Evolutionary conservation across 2,888 invertebrate genomes (phyloP).

Genomic region (Pecten maximus): DNA sequence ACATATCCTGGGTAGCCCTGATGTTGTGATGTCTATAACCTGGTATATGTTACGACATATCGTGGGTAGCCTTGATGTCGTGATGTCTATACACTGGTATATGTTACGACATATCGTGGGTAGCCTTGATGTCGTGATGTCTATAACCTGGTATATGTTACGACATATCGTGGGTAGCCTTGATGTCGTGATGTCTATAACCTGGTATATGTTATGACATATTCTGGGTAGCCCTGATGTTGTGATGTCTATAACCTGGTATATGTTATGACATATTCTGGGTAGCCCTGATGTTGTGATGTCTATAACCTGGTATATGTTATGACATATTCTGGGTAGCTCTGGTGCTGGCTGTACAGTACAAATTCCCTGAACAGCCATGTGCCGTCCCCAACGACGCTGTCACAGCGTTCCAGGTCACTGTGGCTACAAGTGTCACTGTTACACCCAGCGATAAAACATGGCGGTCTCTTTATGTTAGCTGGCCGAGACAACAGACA

Average conservation of each 20-base stretch:
- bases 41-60: slow-evolving; percentile 36
- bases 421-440: slow-evolving; percentile 58
- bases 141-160: background rate
- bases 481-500: slow-evolving; percentile 49
- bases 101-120: background rate
- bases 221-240: background rate
- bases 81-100: background rate
- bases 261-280: no score
- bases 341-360: slow-evolving; percentile 61
- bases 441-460: slow-evolving; percentile 49
- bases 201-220: background rate
- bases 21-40: slow-evolving; percentile 52
- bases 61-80: background rate
- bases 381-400: slow-evolving; percentile 61
- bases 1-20: slow-evolving; percentile 67
- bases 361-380: slow-evolving; percentile 70
- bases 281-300: no score
- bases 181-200: no score
- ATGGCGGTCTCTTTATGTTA: slow-evolving; percentile 59
- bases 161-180: background rate
- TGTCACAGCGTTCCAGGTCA: slow-evolving; percentile 58
- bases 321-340: slow-evolving; percentile 69
- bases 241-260: background rate
- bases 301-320: slow-evolving; percentile 62
- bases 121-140: background rate